phyloP scores from a whole-genome alignment of 2,113 vertebrate genomes.

The Clarias macrocephalus region DNA sequence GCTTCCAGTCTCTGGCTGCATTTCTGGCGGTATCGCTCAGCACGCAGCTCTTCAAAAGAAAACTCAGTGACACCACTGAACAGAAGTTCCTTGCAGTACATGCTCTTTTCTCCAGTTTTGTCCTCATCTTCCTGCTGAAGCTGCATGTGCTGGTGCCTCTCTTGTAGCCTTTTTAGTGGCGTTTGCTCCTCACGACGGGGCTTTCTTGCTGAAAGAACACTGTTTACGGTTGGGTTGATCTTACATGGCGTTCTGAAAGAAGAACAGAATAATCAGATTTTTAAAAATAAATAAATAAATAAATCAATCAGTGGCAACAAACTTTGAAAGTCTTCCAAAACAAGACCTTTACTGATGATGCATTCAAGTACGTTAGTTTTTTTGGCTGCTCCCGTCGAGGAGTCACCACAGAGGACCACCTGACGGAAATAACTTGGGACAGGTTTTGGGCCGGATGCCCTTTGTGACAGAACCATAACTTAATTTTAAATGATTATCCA shows the following conservation, averaged over 20 bases:
- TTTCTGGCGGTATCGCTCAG: slow-evolving; percentile 85
- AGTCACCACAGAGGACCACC: no score
- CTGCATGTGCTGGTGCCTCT: slow-evolving; percentile 75
- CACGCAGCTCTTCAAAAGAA: slow-evolving; percentile 91
- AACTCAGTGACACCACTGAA: slow-evolving; percentile 89
- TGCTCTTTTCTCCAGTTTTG: slow-evolving; percentile 77
- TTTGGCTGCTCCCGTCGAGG: background rate
- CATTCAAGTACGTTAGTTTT: background rate
- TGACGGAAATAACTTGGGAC: no score
- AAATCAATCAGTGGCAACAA: background rate
- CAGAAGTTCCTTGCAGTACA: slow-evolving; percentile 93
- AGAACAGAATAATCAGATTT: background rate
- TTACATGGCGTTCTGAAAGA: slow-evolving; percentile 89
- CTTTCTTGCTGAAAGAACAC: slow-evolving; percentile 83
- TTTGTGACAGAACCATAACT: no score
- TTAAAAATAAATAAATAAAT: no score
- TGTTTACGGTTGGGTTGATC: slow-evolving; percentile 87
- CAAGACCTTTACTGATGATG: background rate
- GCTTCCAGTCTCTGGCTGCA: slow-evolving; percentile 60
- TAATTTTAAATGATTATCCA: no score
- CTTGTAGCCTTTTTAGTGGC: slow-evolving; percentile 84
- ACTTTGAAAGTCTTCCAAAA: background rate
- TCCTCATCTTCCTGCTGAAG: slow-evolving; percentile 74
- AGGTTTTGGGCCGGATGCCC: no score
- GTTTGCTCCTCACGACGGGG: slow-evolving; percentile 78